A percentile compares a stretch with the other conserved stretches of the same genome.
Evolutionary conservation across 1,140 invertebrate genomes (phyloP).

Genomic region (Homarus americanus): DNA sequence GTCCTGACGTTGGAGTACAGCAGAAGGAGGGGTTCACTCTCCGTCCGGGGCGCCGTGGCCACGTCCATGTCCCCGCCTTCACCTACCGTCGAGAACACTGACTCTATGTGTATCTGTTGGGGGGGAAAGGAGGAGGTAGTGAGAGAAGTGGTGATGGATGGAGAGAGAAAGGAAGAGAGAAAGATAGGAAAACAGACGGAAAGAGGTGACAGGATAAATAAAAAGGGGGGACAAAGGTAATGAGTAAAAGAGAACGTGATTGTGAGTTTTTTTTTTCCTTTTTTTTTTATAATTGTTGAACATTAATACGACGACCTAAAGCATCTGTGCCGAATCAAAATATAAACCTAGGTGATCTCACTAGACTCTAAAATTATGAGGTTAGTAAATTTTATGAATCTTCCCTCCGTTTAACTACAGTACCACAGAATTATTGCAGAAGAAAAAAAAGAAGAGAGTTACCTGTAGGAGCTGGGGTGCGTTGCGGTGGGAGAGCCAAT

Average conservation of each 20-base stretch:
- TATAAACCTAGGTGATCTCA: too few relatives aligned
- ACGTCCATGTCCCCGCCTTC: slow-evolving; percentile 70
- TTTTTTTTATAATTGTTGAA: too few relatives aligned
- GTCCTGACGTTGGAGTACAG: slow-evolving; percentile 68
- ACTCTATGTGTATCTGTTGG: slow-evolving; percentile 57
- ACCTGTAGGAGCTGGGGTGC: slow-evolving; percentile 50
- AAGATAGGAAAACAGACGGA: not conserved
- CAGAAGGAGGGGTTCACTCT: slow-evolving; percentile 73
- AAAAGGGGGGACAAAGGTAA: not conserved
- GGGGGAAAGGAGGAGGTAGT: not conserved
- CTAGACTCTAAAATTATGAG: too few relatives aligned
- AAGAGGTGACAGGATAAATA: not conserved
- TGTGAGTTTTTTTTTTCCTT: too few relatives aligned
- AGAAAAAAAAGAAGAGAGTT: too few relatives aligned
- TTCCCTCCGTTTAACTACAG: too few relatives aligned
- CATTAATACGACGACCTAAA: too few relatives aligned
- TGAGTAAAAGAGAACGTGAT: not conserved
- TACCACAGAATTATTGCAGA: not conserved
- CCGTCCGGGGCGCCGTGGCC: slow-evolving; percentile 46
- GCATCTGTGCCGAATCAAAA: too few relatives aligned
- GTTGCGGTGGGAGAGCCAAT: slow-evolving; percentile 38
- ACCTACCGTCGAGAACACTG: slow-evolving; percentile 64
- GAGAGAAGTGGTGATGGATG: not conserved
- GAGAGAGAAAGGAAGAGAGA: not conserved
- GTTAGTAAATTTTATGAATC: too few relatives aligned